Evolutionary conservation across 2,797 vertebrate species (phyloP), one percentile per base, ranked within the genome.

Genomic region (Etheostoma perlongum): DNA sequence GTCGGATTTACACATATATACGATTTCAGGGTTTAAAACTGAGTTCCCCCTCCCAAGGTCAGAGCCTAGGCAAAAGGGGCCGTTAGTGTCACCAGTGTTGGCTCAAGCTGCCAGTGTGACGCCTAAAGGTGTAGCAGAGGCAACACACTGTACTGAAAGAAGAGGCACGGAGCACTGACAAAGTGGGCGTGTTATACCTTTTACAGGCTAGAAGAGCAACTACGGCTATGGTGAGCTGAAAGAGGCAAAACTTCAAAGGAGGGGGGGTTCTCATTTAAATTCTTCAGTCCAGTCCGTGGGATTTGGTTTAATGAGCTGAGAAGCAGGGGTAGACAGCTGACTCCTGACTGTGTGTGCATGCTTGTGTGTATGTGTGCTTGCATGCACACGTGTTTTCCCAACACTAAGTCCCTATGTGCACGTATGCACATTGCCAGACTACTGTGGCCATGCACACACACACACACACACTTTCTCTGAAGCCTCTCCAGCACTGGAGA

Each of bases 1-100:
- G 18, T 94, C 96, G 96, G 97, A 97, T 99, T 98, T 98, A 96
- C 97, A 98, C 97, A 33, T 98, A 57, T 98, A 97, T 97, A 97
- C 95, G 88, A 94, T 98, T 99, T 97, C 96, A 97, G 78, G 84
- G 73, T 88, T 87, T 85, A 54, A 81, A 86, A 94, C 95, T 89
- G 94, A 95, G 91, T 95, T 94, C 94, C 47, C 59, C 82, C 53
- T 77, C 80, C 89, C 94, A 95, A 97, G 96, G 96, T 96, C 88
- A 85, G 94, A 91, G 96, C 94, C 90, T 89, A 92, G 94, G 92
- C 48, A 30, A 52, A 79, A 76, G 33, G 53, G 66, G 48, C 51
- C 16, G 25, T 58, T 70, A 57, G 71, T 68, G 66, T 66, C n/a
- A 49, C 18, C 62, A 13, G 54, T 5, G 74, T 76, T 49, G 36